phyloP scores from a whole-genome alignment of 1,140 invertebrate genomes.

The Dysdera silvatica region DNA sequence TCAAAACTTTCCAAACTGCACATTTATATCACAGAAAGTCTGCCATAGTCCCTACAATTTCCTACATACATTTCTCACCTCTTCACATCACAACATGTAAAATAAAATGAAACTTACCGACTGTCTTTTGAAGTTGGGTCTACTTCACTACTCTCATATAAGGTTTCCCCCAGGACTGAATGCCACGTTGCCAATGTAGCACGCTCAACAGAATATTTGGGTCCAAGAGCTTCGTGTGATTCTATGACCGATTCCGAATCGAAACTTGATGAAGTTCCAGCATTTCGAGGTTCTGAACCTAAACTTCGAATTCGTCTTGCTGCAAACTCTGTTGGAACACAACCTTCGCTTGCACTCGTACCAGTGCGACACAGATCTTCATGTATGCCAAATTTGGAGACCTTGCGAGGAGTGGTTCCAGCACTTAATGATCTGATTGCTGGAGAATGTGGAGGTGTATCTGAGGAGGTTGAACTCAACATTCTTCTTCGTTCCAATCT shows the following conservation, averaged over 20 bases:
- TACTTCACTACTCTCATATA: slow-evolving; percentile 19
- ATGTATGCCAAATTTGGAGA: no score
- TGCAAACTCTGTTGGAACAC: no score
- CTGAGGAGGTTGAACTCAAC: slow-evolving; percentile 12
- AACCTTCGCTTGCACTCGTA: slow-evolving; percentile 25
- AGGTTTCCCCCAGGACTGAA: neutral
- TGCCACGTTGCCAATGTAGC: neutral
- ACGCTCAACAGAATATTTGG: neutral
- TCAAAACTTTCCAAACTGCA: no score
- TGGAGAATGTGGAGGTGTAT: slow-evolving; percentile 5
- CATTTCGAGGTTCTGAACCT: neutral
- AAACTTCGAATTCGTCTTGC: neutral
- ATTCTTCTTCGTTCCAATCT: slow-evolving; percentile 27
- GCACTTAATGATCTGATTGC: slow-evolving; percentile 18
- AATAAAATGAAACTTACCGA: neutral
- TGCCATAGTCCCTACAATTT: no score
- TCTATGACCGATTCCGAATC: no score
- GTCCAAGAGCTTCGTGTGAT: no score
- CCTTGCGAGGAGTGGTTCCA: slow-evolving; percentile 18
- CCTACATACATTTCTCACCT: no score
- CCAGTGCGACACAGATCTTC: neutral
- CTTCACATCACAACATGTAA: no score
- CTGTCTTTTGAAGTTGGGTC: slow-evolving; percentile 21
- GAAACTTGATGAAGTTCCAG: no score
- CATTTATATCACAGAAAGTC: no score